phyloP scores from a whole-genome alignment of 2,113 vertebrate species.

The Elachura formosa region DNA sequence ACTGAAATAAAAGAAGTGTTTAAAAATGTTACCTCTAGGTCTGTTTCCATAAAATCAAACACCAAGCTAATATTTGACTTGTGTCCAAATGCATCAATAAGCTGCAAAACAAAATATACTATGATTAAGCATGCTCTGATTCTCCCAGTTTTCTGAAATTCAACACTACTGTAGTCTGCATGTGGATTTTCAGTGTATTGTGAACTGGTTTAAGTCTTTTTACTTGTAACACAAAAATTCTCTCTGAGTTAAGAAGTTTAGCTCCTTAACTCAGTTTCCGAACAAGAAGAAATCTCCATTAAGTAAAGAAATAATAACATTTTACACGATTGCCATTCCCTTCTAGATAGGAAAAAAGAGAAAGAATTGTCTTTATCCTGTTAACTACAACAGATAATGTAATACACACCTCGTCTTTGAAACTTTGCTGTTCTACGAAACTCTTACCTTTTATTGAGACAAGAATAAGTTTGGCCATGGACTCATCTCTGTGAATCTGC shows the following conservation, averaged over 20 bases:
- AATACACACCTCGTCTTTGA: neutral
- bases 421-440: neutral
- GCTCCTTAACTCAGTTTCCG: neutral
- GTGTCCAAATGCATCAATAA: conserved; percentile 96
- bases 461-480: neutral
- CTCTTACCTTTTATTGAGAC: neutral
- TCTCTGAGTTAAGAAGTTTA: neutral
- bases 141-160: neutral
- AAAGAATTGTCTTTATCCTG: neutral
- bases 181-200: neutral
- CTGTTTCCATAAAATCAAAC: conserved; percentile 99
- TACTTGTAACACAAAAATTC: neutral
- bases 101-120: conserved; percentile 69
- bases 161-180: neutral
- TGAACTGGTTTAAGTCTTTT: neutral
- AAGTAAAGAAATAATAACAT: neutral
- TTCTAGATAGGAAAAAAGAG: neutral
- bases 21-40: conserved; percentile 85
- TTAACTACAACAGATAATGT: neutral
- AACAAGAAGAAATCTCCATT: neutral
- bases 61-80: conserved; percentile 98
- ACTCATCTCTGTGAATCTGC: neutral
- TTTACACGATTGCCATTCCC: neutral
- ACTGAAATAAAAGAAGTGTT: neutral
- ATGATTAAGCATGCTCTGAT: neutral